Conservation (phyloP, 2,888 invertebrate species). For the Chymomyza amoena region DNA sequence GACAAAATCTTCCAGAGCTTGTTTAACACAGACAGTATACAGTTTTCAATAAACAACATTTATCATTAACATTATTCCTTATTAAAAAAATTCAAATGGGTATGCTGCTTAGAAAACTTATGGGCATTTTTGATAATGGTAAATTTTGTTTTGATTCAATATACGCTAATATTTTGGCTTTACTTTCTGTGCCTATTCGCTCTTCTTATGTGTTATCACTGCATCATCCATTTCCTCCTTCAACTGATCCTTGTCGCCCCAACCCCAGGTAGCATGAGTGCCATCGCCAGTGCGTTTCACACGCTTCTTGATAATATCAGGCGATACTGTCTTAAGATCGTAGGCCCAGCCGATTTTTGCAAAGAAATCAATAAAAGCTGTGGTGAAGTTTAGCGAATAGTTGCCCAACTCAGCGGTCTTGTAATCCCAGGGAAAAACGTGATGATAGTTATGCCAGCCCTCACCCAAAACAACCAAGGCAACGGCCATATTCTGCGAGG, state of each 20-base stretch:
- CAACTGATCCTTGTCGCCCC: constrained; percentile 86
- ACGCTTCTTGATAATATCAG: constrained; percentile 84
- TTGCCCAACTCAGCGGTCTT: constrained; percentile 89
- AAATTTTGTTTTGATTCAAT: constrained; percentile 38
- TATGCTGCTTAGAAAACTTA: constrained; percentile 15
- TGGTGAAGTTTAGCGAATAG: constrained; percentile 86
- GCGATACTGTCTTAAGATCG: constrained; percentile 89
- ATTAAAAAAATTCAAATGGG: constrained; percentile 64
- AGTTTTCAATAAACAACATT: constrained; percentile 67
- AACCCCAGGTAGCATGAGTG: constrained; percentile 87
- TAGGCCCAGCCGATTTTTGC: constrained; percentile 92
- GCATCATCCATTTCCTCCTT: constrained; percentile 81
- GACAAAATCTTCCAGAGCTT: constrained; percentile 68
- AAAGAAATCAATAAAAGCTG: constrained; percentile 88
- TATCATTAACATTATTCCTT: constrained; percentile 51
- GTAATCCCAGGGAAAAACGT: constrained; percentile 92
- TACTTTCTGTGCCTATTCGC: constrained; percentile 77
- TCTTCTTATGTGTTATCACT: constrained; percentile 81
- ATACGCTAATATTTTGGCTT: constrained; percentile 9
- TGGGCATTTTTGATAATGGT: constrained; percentile 34
- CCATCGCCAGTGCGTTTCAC: constrained; percentile 88
- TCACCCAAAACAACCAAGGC: constrained; percentile 84
- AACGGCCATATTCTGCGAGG: constrained; percentile 83
- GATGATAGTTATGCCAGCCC: constrained; percentile 93
- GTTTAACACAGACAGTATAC: constrained; percentile 73